Percentiles rank a stretch among this genome's conserved stretches.
Evolutionary conservation across 1,140 invertebrate species (phyloP).

Genomic region (Choristoneura fumiferana): DNA sequence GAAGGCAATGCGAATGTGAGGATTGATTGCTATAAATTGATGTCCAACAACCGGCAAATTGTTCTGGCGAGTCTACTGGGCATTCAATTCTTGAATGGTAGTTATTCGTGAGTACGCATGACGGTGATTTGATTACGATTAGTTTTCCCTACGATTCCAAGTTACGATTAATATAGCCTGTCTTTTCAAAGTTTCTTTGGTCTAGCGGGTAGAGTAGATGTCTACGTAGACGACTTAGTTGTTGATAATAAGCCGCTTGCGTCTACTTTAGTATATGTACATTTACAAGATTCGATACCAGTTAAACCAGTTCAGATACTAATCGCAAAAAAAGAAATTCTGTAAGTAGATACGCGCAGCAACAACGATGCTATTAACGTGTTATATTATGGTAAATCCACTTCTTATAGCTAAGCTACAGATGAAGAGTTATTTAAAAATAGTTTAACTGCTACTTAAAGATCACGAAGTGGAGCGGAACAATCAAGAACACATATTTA

Average conservation of each 20-base stretch:
- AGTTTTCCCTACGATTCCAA: neutral
- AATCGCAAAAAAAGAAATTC: constrained; percentile 9
- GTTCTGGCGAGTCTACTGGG: constrained; percentile 31
- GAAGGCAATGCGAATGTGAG: constrained; percentile 22
- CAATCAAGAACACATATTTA: neutral
- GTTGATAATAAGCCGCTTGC: too few relatives aligned
- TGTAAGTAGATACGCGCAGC: neutral
- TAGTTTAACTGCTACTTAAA: too few relatives aligned
- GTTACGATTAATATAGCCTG: too few relatives aligned
- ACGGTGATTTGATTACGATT: constrained; percentile 1
- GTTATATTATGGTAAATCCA: neutral
- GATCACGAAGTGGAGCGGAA: neutral
- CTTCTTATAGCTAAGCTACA: too few relatives aligned
- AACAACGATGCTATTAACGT: too few relatives aligned
- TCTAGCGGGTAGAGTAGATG: too few relatives aligned
- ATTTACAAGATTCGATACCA: neutral
- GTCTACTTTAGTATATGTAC: too few relatives aligned
- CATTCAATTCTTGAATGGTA: constrained; percentile 8
- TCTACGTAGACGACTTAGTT: too few relatives aligned
- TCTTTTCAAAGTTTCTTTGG: too few relatives aligned
- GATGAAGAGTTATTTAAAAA: too few relatives aligned
- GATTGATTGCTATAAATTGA: constrained; percentile 58
- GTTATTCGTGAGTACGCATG: neutral
- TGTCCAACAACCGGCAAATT: constrained; percentile 60
- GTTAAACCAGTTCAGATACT: constrained; percentile 2